Evolutionary conservation across 2,888 invertebrate genomes (phyloP), one percentile per base, ranked within the genome.

Genomic region (Scaptomyza cyrtandrae): DNA sequence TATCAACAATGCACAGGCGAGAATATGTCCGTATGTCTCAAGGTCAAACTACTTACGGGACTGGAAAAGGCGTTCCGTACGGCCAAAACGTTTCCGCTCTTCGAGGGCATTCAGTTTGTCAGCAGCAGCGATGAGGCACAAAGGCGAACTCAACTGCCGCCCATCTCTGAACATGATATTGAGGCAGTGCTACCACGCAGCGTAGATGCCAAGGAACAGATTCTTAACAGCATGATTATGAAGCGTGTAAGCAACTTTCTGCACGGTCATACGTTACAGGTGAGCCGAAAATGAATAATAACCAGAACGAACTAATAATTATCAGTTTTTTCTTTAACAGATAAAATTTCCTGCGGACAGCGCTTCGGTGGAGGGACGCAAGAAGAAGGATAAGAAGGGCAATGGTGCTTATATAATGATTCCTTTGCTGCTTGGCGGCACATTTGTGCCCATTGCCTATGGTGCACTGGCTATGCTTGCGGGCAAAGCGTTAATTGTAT

Each of bases 401-500:
- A 76, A 73, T 88, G 95, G 95, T 24, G 95, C 96, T 5, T 93
- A 96, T 65, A 93, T 97, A 50, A 94, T 97, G 85, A 95, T 97
- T 86, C 96, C 97, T 6, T 93, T 97, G 69, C 93, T 97, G 78
- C 94, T 97, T 74, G 96, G 95, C 63, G 97, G 96, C 57, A 96
- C 96, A 84, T 93, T 97, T 90, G 95, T 97, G 44, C 97, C 97
- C 6, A 92, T 97, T 56, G 97, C 97, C 3, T 95, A 97, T 68
- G 97, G 97, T 64, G 96, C 96, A 9, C 91, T 97, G 29, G 96
- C 97, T 19, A 93, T 97, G 54, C 91, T 97, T 59, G 97, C 97
- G 45, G 97, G 97, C 78, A 97, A 97, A 91, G 97, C 97, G 44
- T 92, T 97, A 73, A 97, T 97, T 80, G 96, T 97, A 50, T 96